phyloP scores from a whole-genome alignment of 2,113 vertebrate species.

The Scomber japonicus region DNA sequence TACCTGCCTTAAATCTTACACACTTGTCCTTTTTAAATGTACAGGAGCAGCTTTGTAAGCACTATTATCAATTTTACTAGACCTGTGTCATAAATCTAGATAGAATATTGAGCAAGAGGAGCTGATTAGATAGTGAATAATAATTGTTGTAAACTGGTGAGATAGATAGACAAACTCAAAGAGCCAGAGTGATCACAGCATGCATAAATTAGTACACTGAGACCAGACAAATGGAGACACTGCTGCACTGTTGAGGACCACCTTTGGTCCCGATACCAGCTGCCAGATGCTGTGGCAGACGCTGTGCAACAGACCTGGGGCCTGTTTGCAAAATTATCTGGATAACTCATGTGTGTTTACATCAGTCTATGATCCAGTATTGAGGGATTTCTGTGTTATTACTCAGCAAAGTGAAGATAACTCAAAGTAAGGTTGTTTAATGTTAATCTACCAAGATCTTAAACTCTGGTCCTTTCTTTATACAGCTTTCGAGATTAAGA shows the following conservation, averaged over 20 bases:
- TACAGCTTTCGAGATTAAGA: neutral
- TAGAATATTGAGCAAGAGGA: neutral
- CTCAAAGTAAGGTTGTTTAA: neutral
- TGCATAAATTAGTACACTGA: no score
- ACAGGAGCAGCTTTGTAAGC: neutral
- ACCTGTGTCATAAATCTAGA: neutral
- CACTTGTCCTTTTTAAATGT: no score
- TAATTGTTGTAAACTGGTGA: neutral
- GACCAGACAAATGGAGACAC: neutral
- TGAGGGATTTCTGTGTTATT: neutral
- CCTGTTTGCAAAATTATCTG: neutral
- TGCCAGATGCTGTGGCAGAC: conserved; percentile 19
- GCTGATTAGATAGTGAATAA: neutral
- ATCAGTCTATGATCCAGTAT: neutral
- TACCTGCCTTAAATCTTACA: no score
- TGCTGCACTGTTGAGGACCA: neutral
- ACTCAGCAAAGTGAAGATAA: neutral
- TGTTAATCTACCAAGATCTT: neutral
- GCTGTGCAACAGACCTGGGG: neutral
- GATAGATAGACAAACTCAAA: no score
- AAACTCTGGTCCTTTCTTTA: neutral
- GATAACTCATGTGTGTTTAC: neutral
- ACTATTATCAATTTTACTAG: neutral
- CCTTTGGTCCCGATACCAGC: conserved; percentile 1
- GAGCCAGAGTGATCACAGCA: no score